Conservation (phyloP, 2,797 vertebrate genomes). For the Crocodylus rhombifer region DNA sequence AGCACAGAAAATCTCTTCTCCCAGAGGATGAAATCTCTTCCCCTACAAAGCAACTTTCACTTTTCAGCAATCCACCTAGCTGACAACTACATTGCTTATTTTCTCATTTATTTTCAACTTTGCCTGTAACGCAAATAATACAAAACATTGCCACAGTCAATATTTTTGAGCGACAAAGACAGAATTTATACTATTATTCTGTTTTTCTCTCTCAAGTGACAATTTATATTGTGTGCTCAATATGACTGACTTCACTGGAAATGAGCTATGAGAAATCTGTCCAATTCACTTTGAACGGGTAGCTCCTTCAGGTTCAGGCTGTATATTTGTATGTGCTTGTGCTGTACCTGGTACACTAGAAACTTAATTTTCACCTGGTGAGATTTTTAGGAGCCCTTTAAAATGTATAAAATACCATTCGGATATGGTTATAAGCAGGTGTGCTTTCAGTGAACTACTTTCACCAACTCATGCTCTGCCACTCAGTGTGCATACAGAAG, state of each 20-base stretch:
- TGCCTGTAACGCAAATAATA: constrained; percentile 62
- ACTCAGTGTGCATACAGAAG: too few relatives aligned
- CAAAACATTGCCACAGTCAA: constrained; percentile 52
- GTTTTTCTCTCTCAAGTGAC: constrained; percentile 53
- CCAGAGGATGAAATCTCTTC: constrained; percentile 58
- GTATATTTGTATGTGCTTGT: background rate
- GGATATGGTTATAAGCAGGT: background rate
- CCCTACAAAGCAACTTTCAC: constrained; percentile 55
- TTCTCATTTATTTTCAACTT: constrained; percentile 69
- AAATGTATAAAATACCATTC: background rate
- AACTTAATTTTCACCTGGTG: constrained; percentile 5
- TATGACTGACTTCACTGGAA: constrained; percentile 31
- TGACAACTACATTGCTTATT: constrained; percentile 59
- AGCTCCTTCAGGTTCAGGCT: background rate
- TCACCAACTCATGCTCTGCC: background rate
- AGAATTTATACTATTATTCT: constrained; percentile 51
- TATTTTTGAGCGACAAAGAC: constrained; percentile 64
- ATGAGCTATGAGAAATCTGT: constrained; percentile 11
- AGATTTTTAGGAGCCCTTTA: constrained; percentile 14
- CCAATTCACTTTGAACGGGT: constrained; percentile 17
- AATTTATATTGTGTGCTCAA: constrained; percentile 22
- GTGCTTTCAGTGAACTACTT: background rate
- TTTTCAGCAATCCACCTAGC: constrained; percentile 50
- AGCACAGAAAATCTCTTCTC: constrained; percentile 60
- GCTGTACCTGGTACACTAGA: background rate